Conservation (phyloP, 2,888 invertebrate species). For the Sinopyrophorus schimmeli region DNA sequence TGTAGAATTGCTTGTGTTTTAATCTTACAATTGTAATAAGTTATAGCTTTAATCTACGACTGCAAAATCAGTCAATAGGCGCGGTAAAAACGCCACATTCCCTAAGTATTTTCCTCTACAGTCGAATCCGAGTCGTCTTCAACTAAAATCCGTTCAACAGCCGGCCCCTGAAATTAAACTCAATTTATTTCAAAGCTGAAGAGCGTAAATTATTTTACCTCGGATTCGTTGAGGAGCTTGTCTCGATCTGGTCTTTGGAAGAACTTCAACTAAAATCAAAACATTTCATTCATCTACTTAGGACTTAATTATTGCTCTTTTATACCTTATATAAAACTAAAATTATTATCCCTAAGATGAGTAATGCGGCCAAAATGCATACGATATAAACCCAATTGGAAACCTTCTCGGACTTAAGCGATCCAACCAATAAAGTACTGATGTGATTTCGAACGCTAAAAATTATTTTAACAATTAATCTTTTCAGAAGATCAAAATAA, state of each 20-base stretch:
- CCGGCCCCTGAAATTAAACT: no score
- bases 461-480: conserved; percentile 7
- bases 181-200: no score
- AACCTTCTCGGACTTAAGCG: conserved; percentile 28
- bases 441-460: conserved; percentile 17
- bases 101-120: no score
- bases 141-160: no score
- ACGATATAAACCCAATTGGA: conserved; percentile 54
- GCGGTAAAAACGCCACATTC: no score
- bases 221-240: conserved; percentile 24
- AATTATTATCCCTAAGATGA: conserved; percentile 49
- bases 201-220: no score
- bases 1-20: no score
- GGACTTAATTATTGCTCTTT: not conserved
- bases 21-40: no score
- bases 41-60: no score
- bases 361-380: conserved; percentile 48
- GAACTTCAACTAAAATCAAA: conserved; percentile 36
- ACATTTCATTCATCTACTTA: not conserved
- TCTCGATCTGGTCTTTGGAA: conserved; percentile 35
- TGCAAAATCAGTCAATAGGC: no score
- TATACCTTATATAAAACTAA: conserved; percentile 52
- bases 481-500: not conserved
- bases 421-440: conserved; percentile 27
- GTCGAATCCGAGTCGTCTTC: no score